phyloP scores from a whole-genome alignment of 2,113 vertebrate genomes.

The Ptychochromis oligacanthus region DNA sequence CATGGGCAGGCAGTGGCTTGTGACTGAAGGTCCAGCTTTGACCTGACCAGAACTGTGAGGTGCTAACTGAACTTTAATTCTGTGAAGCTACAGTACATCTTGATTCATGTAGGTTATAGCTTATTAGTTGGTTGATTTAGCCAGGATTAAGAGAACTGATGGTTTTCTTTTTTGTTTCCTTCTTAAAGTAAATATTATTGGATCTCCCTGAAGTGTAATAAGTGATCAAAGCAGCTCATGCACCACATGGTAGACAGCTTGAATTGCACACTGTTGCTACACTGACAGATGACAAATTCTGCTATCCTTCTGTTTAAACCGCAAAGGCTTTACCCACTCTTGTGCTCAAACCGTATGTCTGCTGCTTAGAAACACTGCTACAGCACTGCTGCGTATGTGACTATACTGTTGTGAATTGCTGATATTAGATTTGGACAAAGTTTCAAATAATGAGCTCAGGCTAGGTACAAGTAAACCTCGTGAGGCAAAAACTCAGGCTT shows the following conservation, averaged over 20 bases:
- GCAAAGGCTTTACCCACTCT: neutral
- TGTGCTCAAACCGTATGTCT: neutral
- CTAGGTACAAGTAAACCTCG: neutral
- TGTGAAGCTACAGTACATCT: neutral
- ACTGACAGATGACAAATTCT: neutral
- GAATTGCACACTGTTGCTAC: neutral
- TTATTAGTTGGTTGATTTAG: neutral
- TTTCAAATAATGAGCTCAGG: neutral
- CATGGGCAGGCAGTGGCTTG: constrained; percentile 39
- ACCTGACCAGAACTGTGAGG: constrained; percentile 2
- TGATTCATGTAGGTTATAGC: neutral
- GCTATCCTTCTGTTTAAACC: neutral
- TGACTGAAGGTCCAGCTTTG: constrained; percentile 7
- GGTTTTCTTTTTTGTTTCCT: neutral
- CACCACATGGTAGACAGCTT: neutral
- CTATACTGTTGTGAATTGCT: neutral
- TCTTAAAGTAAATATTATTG: neutral
- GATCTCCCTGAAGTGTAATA: neutral
- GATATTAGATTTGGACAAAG: neutral
- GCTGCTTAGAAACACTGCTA: neutral
- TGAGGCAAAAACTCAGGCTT: neutral
- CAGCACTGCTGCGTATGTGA: neutral
- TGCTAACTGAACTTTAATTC: neutral
- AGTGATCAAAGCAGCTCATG: neutral
- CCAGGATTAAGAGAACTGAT: neutral